Base-by-base conservation (phyloP, 2,797 vertebrate genomes). In the Scolopax bukidnonensis region DNA sequence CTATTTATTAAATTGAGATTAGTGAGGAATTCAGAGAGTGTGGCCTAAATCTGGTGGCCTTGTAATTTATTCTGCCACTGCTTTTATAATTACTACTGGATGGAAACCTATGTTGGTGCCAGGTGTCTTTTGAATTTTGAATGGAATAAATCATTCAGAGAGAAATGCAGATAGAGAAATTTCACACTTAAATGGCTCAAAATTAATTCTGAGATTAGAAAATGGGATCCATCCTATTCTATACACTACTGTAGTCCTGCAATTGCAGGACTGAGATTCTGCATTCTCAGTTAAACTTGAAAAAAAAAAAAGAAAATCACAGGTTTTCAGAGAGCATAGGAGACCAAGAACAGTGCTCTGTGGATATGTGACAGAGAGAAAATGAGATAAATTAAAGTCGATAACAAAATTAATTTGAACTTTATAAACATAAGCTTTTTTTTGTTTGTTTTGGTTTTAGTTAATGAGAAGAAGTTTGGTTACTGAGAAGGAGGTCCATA, bases 351-450 rank as follows among this genome's bases (percentile, higher is more conserved):
- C 9, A n/a, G 4, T 68, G 4, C 4, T 57, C 16, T 68, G 16
- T 40, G 17, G 17, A 18, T 75, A 84, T 53, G 10, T 27, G 30
- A 57, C 3, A n/a, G 16, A 63, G 13, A 69, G 54, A 89, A 77
- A 80, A 47, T 21, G 50, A 65, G 30, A 67, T 14, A 88, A 40
- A 78, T 33, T 19, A 40, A 67, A 89, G 13, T 15, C 45, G 57
- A 20, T 60, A 69, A 36, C 0, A 9, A 80, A 89, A 59, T 2
- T 0, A 89, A 59, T 2, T 0, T 27, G 41, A 64, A 7, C 13
- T 48, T 67, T 65, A 60, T 36, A 63, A 80, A 60, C 5, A 8
- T 51, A 12, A 16, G 3, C 59, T 24, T 24, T 76, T 48, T 48
- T 76, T 90, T 43, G 8, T 67, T 11, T 30, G 67, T 9, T 36